Base-by-base conservation (phyloP, 2,888 invertebrate species). In the Ophion ventricosus region DNA sequence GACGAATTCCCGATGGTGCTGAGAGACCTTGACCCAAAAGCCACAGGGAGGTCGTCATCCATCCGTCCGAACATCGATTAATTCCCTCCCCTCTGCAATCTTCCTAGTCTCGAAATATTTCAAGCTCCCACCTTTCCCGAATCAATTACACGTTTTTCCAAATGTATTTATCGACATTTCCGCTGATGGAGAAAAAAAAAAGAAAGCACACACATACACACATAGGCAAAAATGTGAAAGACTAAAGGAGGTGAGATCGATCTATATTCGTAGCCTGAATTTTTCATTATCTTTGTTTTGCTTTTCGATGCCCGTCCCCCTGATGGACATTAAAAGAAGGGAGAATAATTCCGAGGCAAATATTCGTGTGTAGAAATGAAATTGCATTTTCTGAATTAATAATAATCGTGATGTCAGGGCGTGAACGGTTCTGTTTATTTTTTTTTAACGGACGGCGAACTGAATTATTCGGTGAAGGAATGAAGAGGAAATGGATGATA, bases 21-120 rank as follows among this genome's bases (percentile, higher is more conserved):
- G 57, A 35, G 43, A 35, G 76, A 64, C 76, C 82, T 82, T 77
- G 76, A 82, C 76, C 82, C 69, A 20, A 81, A 77, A 77, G 17
- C 35, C 59, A 64, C 35, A 20, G 56, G 23, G 43, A 66, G 63
- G 49, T 76, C 70, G 63, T 57, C 70, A 72, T 81, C 70, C 70
- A 81, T 54, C 11, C 11, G 59, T 14, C 3, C 49, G 29, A 54
- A 25, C 43, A 63, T 81, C 56, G 57, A 66, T 76, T 76, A 70
- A 76, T 67, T 67, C 63, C 29, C 29, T 4, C 57, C 66, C n/a
- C 29, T 35, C 43, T 25, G 10, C 57, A n/a, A 35, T 54, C 56
- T 54, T 56, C 40, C 64, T 25, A 23, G 20, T 76, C 66, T n/a
- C 54, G 14, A 76, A 76, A 59, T 49, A 43, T 77, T 26, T 61